Evolutionary conservation across 2,888 invertebrate species (phyloP).

Genomic region (Chrysolina haemoptera): DNA sequence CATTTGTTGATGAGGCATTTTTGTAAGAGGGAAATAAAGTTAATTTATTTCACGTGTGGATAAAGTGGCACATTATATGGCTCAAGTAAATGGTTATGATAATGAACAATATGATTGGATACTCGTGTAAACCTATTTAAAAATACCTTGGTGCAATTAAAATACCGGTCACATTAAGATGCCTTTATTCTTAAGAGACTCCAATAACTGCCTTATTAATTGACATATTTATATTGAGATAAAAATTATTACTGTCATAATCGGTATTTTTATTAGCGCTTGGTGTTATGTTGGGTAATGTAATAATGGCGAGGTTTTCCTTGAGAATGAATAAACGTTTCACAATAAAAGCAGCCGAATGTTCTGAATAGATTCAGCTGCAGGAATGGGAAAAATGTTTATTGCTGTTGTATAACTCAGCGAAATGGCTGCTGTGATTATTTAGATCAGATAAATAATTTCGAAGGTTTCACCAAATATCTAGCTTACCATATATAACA

Average conservation of each 20-base stretch:
- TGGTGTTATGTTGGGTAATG: slow-evolving; percentile 16
- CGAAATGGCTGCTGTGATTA: background rate
- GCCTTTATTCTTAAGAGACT: background rate
- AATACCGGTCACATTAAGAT: background rate
- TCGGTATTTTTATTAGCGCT: slow-evolving; percentile 14
- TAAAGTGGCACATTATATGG: too few relatives aligned
- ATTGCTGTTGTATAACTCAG: background rate
- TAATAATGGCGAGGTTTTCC: slow-evolving; percentile 38
- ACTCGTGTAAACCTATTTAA: too few relatives aligned
- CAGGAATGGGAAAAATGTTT: background rate
- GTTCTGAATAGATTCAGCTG: background rate
- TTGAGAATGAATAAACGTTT: slow-evolving; percentile 37
- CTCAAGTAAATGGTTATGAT: too few relatives aligned
- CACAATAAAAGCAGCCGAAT: slow-evolving; percentile 26
- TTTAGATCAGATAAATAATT: background rate
- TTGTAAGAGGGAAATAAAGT: too few relatives aligned
- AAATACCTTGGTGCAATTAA: background rate
- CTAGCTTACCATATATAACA: background rate
- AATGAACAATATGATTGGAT: too few relatives aligned
- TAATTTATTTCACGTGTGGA: too few relatives aligned
- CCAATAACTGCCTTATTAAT: background rate
- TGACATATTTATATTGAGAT: slow-evolving; percentile 19
- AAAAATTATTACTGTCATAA: slow-evolving; percentile 15
- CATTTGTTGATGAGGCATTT: too few relatives aligned
- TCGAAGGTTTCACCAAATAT: background rate